Evolutionary conservation across 1,140 invertebrate species (phyloP).

Genomic region (Antheraea mylitta): DNA sequence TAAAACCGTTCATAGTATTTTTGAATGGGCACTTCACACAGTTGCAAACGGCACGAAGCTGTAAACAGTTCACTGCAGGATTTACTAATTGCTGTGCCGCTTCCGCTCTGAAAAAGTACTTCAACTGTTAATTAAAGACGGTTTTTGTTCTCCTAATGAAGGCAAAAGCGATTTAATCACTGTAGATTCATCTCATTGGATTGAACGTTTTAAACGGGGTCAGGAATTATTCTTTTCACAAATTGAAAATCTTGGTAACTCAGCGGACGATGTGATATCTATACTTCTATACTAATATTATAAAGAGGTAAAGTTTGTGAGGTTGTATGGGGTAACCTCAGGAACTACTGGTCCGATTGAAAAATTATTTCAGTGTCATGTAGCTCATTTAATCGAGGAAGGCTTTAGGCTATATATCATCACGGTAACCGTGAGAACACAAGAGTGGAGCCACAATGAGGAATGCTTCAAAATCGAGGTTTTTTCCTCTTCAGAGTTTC

Average conservation of each 20-base stretch:
- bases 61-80: neutral
- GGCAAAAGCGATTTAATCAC: conserved; percentile 3
- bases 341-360: no score
- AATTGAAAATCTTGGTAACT: neutral
- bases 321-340: no score
- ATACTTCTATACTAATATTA: no score
- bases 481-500: no score
- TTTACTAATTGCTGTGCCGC: neutral
- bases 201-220: neutral
- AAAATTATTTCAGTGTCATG: no score
- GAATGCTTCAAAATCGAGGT: no score
- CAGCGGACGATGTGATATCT: no score
- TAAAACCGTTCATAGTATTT: neutral
- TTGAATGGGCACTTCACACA: neutral
- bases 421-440: no score
- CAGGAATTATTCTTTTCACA: neutral
- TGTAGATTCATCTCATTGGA: neutral
- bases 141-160: neutral
- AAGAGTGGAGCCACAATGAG: no score
- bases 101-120: neutral
- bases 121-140: conserved; percentile 3
- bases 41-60: neutral
- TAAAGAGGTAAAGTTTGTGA: no score
- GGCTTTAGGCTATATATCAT: no score
- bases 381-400: no score